Conservation (phyloP, 2,797 vertebrate genomes). For the Pachyuromys duprasi region DNA sequence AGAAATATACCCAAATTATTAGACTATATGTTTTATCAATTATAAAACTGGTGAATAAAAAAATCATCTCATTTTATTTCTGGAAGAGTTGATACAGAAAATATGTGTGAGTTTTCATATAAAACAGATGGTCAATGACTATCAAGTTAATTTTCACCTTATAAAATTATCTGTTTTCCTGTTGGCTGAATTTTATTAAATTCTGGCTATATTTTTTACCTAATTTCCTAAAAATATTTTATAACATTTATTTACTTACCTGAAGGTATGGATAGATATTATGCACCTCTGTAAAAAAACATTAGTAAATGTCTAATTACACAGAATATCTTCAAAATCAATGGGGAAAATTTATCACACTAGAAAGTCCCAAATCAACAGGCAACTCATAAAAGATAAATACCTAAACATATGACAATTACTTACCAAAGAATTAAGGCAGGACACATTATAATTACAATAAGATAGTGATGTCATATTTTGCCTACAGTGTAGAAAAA, state of each 20-base stretch:
- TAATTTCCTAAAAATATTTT: not conserved
- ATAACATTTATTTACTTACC: not conserved
- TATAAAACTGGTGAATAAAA: constrained; percentile 31
- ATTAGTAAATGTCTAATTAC: not conserved
- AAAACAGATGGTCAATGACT: not conserved
- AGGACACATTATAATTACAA: not conserved
- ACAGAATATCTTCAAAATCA: not conserved
- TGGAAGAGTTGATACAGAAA: constrained; percentile 21
- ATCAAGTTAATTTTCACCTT: constrained; percentile 6
- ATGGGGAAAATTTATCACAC: not conserved
- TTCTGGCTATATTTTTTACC: not conserved
- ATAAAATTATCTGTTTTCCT: constrained; percentile 8
- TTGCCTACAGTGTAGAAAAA: not conserved
- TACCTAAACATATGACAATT: not conserved
- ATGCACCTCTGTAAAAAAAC: not conserved
- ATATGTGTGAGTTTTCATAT: not conserved
- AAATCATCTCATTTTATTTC: not conserved
- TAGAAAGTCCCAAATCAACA: not conserved
- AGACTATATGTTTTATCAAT: not conserved
- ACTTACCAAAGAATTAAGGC: not conserved
- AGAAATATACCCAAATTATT: constrained; percentile 36
- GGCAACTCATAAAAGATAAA: not conserved
- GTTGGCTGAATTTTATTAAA: not conserved
- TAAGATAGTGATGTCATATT: not conserved
- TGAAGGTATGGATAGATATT: not conserved